These are phyloP conservation scores for Tragelaphus imberbis DNA, from an alignment of 2,113 vertebrate species.

Conservation along the genomic window DNA sequence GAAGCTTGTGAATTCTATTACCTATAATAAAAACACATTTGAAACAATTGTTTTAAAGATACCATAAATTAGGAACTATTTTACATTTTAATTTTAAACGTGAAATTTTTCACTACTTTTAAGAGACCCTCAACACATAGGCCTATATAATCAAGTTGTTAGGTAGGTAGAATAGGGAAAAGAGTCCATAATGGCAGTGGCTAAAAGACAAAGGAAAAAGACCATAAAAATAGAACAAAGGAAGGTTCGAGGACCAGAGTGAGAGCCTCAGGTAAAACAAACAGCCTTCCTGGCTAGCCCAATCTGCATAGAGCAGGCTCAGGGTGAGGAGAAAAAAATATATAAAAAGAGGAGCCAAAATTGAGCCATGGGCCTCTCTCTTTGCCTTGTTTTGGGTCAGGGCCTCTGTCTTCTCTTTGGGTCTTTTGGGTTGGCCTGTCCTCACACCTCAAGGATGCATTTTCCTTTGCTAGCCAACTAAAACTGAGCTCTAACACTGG, in stretches of 20 bases:
- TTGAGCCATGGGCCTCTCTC: background rate
- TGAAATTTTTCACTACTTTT: background rate
- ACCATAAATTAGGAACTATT: background rate
- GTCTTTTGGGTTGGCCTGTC: background rate
- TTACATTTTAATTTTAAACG: background rate
- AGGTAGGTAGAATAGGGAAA: background rate
- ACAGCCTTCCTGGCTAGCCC: background rate
- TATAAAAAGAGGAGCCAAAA: background rate
- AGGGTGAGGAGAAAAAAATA: background rate
- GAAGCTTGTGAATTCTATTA: background rate
- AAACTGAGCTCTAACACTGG: background rate
- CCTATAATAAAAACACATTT: background rate
- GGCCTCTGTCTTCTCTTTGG: background rate
- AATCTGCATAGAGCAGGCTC: background rate
- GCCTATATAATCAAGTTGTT: background rate
- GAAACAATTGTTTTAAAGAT: slow-evolving; percentile 3
- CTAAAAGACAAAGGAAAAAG: background rate
- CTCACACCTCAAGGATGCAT: background rate
- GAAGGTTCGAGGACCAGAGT: background rate
- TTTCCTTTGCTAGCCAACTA: background rate
- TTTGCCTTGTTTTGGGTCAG: background rate
- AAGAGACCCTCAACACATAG: background rate
- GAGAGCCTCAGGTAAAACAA: background rate
- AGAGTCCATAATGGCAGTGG: background rate
- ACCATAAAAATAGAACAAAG: background rate